phyloP scores from a whole-genome alignment of 2,888 invertebrate genomes.

The Catotricha subobsoleta region DNA sequence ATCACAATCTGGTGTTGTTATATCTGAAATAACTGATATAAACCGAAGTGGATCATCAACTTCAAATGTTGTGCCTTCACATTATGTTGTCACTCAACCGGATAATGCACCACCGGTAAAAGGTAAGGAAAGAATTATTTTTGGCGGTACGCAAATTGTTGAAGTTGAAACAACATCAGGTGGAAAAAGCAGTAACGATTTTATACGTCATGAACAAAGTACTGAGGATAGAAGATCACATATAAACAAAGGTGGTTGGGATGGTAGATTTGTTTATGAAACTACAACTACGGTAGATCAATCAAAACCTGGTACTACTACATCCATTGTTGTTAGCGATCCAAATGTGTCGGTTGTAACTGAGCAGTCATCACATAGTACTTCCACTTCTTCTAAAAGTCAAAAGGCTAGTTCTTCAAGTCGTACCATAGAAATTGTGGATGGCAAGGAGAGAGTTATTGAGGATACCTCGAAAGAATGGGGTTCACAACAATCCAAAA shows the following conservation, averaged over 20 bases:
- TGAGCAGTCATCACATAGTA: constrained; percentile 23
- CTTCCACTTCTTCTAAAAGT: constrained; percentile 18
- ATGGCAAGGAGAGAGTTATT: constrained; percentile 42
- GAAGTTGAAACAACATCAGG: constrained; percentile 10
- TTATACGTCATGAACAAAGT: constrained; percentile 2
- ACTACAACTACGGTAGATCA: neutral
- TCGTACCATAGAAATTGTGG: constrained; percentile 27
- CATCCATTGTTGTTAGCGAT: neutral
- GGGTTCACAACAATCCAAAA: constrained; percentile 33
- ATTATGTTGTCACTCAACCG: constrained; percentile 12
- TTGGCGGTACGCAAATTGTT: constrained; percentile 12
- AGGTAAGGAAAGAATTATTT: constrained; percentile 8
- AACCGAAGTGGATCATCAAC: constrained; percentile 3
- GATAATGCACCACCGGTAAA: constrained; percentile 8
- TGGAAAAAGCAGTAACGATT: constrained; percentile 1
- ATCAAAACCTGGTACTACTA: neutral
- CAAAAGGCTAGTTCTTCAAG: neutral
- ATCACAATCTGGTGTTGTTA: constrained; percentile 6
- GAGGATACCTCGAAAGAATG: constrained; percentile 41
- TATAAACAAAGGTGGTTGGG: constrained; percentile 11
- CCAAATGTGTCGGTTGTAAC: constrained; percentile 1
- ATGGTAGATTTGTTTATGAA: constrained; percentile 8
- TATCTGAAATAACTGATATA: constrained; percentile 6
- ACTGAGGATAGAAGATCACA: constrained; percentile 17
- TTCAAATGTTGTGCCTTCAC: neutral